Conservation (phyloP, 37 sponge, comb jelly and placozoan genomes). For the Hexactinellida sp. region DNA sequence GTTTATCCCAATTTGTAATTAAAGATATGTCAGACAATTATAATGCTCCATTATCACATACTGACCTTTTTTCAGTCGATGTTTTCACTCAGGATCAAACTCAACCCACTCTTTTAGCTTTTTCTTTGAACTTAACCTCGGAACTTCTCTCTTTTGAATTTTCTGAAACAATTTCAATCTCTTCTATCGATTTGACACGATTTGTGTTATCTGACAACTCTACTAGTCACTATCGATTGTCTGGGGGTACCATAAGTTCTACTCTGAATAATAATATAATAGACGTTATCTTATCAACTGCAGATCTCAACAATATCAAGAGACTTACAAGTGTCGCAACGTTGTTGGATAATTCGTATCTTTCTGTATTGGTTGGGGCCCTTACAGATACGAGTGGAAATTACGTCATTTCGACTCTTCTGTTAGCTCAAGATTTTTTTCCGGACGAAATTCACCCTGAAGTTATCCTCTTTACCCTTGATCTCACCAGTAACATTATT, state of each 20-base stretch:
- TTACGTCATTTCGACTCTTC: not conserved
- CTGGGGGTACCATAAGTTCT: slow-evolving; percentile 29
- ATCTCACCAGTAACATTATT: slow-evolving; percentile 3
- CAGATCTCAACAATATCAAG: slow-evolving; percentile 51
- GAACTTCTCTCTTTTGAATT: slow-evolving; percentile 42
- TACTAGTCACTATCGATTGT: not conserved
- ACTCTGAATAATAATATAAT: slow-evolving; percentile 29
- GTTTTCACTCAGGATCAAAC: slow-evolving; percentile 51
- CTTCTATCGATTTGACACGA: slow-evolving; percentile 25
- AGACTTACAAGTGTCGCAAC: slow-evolving; percentile 28
- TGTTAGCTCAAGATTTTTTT: not conserved
- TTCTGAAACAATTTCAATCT: slow-evolving; percentile 64
- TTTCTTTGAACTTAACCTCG: slow-evolving; percentile 39
- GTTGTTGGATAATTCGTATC: slow-evolving; percentile 34
- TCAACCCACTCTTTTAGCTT: slow-evolving; percentile 33
- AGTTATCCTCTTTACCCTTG: slow-evolving; percentile 18
- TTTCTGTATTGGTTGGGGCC: slow-evolving; percentile 29
- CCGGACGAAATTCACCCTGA: not conserved
- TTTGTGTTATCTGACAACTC: not conserved
- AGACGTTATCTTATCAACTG: slow-evolving; percentile 20
- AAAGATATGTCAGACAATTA: slow-evolving; percentile 43
- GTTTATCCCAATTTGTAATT: slow-evolving; percentile 27
- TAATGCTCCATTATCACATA: not conserved
- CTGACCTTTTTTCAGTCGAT: slow-evolving; percentile 14
- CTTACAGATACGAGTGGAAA: slow-evolving; percentile 48